A percentile compares a stretch with the other conserved stretches of the same genome.
These are phyloP conservation scores for Agrochola lota DNA, from an alignment of 2,888 invertebrate species.

Conservation along the genomic window DNA sequence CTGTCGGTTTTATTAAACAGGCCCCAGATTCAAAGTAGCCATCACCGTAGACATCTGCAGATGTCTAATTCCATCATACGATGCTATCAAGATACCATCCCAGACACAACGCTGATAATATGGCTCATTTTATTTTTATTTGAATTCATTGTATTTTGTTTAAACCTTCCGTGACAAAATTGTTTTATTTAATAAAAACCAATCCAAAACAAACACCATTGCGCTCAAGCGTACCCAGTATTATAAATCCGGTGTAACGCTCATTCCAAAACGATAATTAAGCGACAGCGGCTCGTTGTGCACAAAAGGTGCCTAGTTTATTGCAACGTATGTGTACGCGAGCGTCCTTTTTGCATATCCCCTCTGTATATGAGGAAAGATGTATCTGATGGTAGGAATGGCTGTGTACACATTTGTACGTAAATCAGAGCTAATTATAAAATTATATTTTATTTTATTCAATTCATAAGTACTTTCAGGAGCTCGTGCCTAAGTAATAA, in stretches of 20 bases:
- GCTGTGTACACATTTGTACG: slow-evolving; percentile 17
- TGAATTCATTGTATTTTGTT: neutral
- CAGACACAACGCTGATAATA: neutral
- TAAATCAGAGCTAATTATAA: slow-evolving; percentile 30
- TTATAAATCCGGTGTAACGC: slow-evolving; percentile 72
- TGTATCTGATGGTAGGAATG: slow-evolving; percentile 34
- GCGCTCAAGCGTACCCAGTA: slow-evolving; percentile 61
- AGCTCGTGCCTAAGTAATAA: no score
- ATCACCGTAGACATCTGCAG: no score
- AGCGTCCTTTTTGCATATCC: slow-evolving; percentile 67
- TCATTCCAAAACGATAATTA: slow-evolving; percentile 80
- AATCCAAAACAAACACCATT: slow-evolving; percentile 11
- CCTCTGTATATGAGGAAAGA: slow-evolving; percentile 39
- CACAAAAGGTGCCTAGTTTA: slow-evolving; percentile 81
- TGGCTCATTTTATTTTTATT: neutral
- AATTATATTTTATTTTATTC: neutral
- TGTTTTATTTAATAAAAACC: neutral
- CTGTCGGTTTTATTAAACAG: no score
- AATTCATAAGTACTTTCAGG: neutral
- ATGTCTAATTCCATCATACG: no score
- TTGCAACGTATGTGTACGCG: slow-evolving; percentile 66
- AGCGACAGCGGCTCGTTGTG: slow-evolving; percentile 75
- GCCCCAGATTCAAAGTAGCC: no score
- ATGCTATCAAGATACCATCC: neutral
- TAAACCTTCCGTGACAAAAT: no score